Evolutionary conservation across 2,113 vertebrate species (phyloP).

Genomic region (Empidonax traillii): DNA sequence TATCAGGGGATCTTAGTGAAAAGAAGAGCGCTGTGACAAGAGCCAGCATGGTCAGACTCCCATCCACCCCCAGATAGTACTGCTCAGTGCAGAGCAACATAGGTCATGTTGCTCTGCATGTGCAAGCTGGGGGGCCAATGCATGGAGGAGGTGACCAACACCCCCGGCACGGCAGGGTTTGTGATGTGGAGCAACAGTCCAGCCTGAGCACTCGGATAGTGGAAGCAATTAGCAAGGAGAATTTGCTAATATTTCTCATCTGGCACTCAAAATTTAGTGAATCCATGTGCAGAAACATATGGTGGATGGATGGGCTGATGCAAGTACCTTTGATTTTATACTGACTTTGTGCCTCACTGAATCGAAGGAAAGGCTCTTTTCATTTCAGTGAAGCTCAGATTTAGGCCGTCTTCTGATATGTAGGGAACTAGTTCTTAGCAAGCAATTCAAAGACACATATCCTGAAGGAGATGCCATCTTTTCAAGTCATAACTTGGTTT

Average conservation of each 20-base stretch:
- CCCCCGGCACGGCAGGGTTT: not conserved
- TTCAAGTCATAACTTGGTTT: not conserved
- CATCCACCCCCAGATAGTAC: not conserved
- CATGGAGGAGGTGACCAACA: rapidly evolving
- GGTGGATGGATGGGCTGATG: not conserved
- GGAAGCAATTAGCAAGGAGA: not conserved
- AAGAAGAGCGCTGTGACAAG: not conserved
- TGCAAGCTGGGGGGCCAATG: rapidly evolving
- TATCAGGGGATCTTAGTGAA: not conserved
- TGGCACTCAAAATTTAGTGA: not conserved
- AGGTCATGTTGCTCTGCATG: rapidly evolving
- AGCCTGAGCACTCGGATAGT: not conserved
- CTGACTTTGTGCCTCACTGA: not conserved
- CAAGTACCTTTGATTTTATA: not conserved
- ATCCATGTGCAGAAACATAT: not conserved
- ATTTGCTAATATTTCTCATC: not conserved
- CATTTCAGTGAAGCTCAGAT: not conserved
- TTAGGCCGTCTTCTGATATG: not conserved
- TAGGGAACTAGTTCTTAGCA: not conserved
- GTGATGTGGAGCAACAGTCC: not conserved
- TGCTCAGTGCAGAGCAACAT: not conserved
- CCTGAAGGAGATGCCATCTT: not conserved
- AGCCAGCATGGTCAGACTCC: not conserved
- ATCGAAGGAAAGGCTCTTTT: not conserved
- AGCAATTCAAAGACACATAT: not conserved